Base-by-base conservation (phyloP, 2,888 invertebrate species). In the Cheilosia scutellata region DNA sequence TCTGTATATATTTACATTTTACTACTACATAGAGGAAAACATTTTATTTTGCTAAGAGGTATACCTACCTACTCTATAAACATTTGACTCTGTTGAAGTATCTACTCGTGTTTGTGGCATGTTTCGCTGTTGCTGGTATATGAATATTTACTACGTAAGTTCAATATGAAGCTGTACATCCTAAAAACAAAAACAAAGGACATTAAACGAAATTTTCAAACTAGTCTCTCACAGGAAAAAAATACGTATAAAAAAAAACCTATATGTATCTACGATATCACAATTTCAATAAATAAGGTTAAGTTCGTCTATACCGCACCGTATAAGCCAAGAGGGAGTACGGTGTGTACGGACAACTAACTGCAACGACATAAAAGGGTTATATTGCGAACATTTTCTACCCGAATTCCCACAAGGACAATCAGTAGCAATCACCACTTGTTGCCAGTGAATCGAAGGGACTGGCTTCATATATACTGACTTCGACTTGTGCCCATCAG, bases 391-490 rank as follows among this genome's bases (percentile, higher is more conserved):
- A 57, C 49, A 63, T 75, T 76, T 80, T 80, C 80, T 75, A 68
- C 62, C 62, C 75, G 62, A 74, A 82, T 82, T 76, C 82, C 82
- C 82, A 51, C 63, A 70, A 82, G 75, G 63, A 76, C 76, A 82
- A 76, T 82, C 76, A 75, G 70, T 76, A 76, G 76, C 82, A 82
- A 82, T 82, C 68, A 70, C 80, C 62, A 82, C 82, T 75, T 82
- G 75, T 82, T 82, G 82, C 75, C 31, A 11, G 51, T 37, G 82
- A 62, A 82, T 74, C 55, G 66, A 80, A 74, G 42, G 13, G 76
- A 75, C 57, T 51, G 44, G 70, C 75, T 63, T 55, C 57, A 49
- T 49, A 40, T 7, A 5, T 16, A 44, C 33, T n/a, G 42, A 20
- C 55, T 63, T n/a, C n/a, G 75, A 82, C 82, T 75, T 82, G 70